Conservation (phyloP, 2,113 vertebrate species). For the Larimichthys polyactis region DNA sequence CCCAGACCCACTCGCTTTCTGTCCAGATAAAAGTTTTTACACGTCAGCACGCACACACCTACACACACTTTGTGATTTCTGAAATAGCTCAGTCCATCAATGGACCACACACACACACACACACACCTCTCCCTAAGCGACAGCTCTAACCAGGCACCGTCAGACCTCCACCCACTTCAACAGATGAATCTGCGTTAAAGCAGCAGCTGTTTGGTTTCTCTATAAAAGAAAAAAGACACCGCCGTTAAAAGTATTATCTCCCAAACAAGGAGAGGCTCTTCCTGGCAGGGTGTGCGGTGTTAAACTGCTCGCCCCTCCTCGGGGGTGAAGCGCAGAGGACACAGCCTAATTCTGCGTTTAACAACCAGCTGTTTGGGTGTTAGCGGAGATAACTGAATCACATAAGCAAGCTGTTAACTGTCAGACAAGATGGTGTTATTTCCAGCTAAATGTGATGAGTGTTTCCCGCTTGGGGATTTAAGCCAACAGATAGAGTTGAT, state of each 20-base stretch:
- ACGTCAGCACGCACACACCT: neutral
- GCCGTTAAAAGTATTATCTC: slow-evolving; percentile 15
- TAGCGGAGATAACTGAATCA: neutral
- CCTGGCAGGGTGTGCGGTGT: neutral
- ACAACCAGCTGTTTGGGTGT: slow-evolving; percentile 8
- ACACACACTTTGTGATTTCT: neutral
- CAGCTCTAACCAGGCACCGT: slow-evolving; percentile 2
- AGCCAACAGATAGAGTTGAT: neutral
- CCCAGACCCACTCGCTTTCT: neutral
- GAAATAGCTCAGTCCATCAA: neutral
- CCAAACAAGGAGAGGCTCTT: neutral
- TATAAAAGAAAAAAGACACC: neutral
- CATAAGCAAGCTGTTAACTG: neutral
- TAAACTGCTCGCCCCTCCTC: neutral
- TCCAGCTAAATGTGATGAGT: neutral
- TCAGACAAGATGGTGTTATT: neutral
- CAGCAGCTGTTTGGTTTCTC: slow-evolving; percentile 5
- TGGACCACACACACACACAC: neutral
- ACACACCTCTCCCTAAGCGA: neutral
- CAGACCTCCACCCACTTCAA: neutral
- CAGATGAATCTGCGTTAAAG: neutral
- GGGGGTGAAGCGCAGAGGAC: neutral
- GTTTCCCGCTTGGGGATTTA: neutral
- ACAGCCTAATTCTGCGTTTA: neutral
- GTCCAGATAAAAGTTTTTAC: neutral